These are phyloP conservation scores for Erithacus rubecula DNA, from an alignment of 2,797 vertebrate genomes.

Conservation along the genomic window DNA sequence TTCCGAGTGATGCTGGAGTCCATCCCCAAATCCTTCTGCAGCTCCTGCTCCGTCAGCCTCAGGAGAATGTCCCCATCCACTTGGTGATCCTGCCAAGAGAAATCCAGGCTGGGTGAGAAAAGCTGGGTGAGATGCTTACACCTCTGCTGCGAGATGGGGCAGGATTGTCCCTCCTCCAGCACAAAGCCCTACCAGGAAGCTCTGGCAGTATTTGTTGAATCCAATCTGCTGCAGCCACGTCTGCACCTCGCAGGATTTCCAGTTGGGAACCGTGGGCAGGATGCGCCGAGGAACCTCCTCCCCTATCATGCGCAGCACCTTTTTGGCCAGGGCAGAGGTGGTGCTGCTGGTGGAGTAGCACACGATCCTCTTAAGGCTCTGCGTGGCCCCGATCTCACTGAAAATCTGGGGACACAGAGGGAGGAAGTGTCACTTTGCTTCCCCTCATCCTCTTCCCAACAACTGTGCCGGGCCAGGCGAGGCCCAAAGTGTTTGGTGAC, in stretches of 20 bases:
- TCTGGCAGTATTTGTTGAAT: slow-evolving; percentile 84
- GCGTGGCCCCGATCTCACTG: slow-evolving; percentile 92
- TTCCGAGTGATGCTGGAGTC: slow-evolving; percentile 86
- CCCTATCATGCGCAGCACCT: slow-evolving; percentile 85
- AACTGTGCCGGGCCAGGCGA: accelerated
- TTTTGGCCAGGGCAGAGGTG: slow-evolving; percentile 86
- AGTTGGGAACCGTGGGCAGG: slow-evolving; percentile 89
- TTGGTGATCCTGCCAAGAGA: slow-evolving; percentile 84
- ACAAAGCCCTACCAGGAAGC: slow-evolving; percentile 83
- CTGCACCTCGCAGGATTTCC: slow-evolving; percentile 93
- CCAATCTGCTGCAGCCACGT: slow-evolving; percentile 95
- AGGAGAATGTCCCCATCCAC: slow-evolving; percentile 95
- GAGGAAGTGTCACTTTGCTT: not conserved
- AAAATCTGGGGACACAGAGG: slow-evolving; percentile 81
- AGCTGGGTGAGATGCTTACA: not conserved
- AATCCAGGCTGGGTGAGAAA: not conserved
- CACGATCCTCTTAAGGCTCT: slow-evolving; percentile 93
- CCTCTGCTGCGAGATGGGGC: not conserved
- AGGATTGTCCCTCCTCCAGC: not conserved
- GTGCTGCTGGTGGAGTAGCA: slow-evolving; percentile 94
- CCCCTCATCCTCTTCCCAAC: not conserved
- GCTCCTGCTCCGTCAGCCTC: slow-evolving; percentile 87
- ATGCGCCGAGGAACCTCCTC: slow-evolving; percentile 91
- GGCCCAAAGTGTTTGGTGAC: not conserved
- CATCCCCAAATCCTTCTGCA: slow-evolving; percentile 87